phyloP scores from a whole-genome alignment of 2,113 vertebrate species.

The Hylia prasina region DNA sequence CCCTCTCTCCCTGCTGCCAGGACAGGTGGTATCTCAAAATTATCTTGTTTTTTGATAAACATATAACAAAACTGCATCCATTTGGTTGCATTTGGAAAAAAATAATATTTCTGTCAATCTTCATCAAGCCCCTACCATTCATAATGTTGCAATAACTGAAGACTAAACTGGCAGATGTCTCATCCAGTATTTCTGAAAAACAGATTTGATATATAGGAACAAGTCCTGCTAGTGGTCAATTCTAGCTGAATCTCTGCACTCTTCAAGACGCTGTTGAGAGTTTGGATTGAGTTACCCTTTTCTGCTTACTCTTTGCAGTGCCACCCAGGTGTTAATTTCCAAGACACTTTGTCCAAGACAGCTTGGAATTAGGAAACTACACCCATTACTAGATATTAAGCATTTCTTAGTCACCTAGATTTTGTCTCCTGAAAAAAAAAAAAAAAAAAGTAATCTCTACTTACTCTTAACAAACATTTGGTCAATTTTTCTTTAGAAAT shows the following conservation, averaged over 20 bases:
- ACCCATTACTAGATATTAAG: background rate
- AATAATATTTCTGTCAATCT: background rate
- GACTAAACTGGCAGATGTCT: background rate
- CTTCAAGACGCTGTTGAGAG: background rate
- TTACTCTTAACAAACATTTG: background rate
- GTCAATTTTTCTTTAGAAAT: background rate
- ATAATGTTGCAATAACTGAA: background rate
- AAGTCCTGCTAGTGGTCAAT: background rate
- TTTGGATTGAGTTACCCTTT: background rate
- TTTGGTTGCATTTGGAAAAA: slow-evolving; percentile 11
- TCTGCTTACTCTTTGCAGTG: background rate
- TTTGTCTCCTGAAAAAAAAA: background rate
- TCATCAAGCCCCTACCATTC: background rate
- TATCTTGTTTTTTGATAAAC: slow-evolving; percentile 3
- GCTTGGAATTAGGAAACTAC: background rate
- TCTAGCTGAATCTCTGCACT: background rate
- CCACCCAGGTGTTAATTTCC: background rate
- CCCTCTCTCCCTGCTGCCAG: background rate
- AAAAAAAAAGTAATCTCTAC: background rate
- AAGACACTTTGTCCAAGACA: background rate
- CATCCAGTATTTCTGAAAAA: background rate
- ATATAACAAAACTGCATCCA: background rate
- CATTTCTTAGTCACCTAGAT: background rate
- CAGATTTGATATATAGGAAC: background rate
- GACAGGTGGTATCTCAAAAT: background rate